Evolutionary conservation across 2,888 invertebrate species (phyloP).

Genomic region (Cosmopolites sordidus): DNA sequence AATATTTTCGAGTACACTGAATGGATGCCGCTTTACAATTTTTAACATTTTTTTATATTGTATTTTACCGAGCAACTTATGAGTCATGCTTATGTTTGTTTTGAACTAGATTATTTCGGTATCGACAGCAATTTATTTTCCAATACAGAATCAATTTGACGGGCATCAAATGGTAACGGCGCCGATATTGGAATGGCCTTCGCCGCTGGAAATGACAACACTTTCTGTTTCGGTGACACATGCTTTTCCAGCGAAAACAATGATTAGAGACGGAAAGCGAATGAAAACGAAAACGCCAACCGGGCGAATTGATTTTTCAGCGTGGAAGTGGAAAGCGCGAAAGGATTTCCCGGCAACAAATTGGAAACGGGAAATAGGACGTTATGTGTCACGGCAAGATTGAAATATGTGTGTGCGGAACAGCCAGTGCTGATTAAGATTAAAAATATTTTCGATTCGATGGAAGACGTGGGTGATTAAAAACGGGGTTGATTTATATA

Average conservation of each 20-base stretch:
- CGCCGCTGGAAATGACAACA: constrained; percentile 12
- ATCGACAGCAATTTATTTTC: no score
- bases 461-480: no score
- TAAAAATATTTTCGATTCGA: not conserved
- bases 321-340: constrained; percentile 10
- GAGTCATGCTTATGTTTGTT: no score
- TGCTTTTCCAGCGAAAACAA: constrained; percentile 12
- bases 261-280: constrained; percentile 19
- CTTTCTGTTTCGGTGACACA: constrained; percentile 13
- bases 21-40: no score
- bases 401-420: constrained; percentile 4
- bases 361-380: constrained; percentile 9
- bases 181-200: constrained; percentile 6
- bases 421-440: not conserved
- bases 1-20: no score
- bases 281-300: constrained; percentile 19
- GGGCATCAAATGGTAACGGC: constrained; percentile 18
- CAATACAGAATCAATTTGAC: constrained; percentile 8
- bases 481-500: no score
- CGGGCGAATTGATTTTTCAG: constrained; percentile 21
- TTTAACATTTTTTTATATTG: no score
- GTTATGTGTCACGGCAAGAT: constrained; percentile 10
- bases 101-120: no score
- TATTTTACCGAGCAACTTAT: no score
- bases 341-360: constrained; percentile 18